These are phyloP conservation scores for Homalodisca vitripennis DNA, from an alignment of 1,140 invertebrate species.

Conservation along the genomic window DNA sequence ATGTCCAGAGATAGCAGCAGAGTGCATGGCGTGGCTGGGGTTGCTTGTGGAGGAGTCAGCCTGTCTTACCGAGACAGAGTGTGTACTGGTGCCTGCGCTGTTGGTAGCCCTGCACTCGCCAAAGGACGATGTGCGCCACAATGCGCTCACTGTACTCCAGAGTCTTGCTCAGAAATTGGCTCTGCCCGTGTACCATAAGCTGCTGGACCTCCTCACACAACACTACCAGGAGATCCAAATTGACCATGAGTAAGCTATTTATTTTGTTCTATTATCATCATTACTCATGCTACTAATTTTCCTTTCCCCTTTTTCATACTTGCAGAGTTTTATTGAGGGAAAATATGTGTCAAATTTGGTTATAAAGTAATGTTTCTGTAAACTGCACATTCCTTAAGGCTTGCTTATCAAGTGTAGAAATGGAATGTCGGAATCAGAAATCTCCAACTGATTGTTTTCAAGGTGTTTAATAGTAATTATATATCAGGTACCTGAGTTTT, in stretches of 20 bases:
- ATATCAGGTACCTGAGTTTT: too few species aligned
- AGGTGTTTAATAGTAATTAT: too few species aligned
- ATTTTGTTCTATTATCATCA: too few species aligned
- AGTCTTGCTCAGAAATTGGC: conserved; percentile 6
- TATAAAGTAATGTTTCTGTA: too few species aligned
- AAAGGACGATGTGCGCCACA: conserved; percentile 9
- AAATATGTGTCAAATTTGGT: too few species aligned
- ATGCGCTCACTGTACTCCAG: conserved; percentile 17
- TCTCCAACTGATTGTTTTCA: too few species aligned
- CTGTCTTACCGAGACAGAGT: neutral
- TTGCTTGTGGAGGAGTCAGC: neutral
- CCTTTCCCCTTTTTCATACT: too few species aligned
- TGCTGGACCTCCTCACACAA: neutral
- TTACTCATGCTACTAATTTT: too few species aligned
- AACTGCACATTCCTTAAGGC: too few species aligned
- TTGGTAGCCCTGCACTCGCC: conserved; percentile 44
- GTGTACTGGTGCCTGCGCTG: conserved; percentile 46
- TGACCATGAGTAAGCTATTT: conserved; percentile 57
- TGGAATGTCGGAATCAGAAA: too few species aligned
- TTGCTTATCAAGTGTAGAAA: too few species aligned
- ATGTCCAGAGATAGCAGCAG: neutral
- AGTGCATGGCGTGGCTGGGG: neutral
- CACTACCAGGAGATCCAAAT: conserved; percentile 55
- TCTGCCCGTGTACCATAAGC: neutral
- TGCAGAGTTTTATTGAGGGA: too few species aligned